Conservation (phyloP, 2,797 vertebrate species). For the Cynodonichthys magdalenae region DNA sequence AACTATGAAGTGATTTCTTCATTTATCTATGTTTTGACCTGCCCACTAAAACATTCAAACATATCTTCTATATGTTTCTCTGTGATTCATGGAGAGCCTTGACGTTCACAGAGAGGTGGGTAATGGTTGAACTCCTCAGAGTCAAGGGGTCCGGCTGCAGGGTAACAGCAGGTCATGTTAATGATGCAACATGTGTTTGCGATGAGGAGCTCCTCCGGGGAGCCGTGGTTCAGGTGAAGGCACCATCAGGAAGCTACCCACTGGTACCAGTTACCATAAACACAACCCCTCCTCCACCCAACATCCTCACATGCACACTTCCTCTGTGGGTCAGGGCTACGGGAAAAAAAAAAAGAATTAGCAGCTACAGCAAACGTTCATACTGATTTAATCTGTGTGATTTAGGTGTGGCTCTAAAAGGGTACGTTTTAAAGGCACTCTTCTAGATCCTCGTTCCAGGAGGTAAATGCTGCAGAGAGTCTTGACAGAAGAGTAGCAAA, state of each 20-base stretch:
- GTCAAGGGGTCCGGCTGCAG: conserved; percentile 53
- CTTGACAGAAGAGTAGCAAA: neutral
- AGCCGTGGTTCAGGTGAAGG: conserved; percentile 73
- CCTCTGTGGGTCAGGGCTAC: conserved; percentile 19
- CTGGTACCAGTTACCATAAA: conserved; percentile 76
- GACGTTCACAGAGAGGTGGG: neutral
- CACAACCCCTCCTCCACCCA: conserved; percentile 28
- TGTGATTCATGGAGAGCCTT: neutral
- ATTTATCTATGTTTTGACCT: neutral
- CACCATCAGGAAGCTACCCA: conserved; percentile 52
- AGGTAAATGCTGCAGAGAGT: neutral
- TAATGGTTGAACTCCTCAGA: conserved; percentile 48
- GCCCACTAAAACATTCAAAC: no score
- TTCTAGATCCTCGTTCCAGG: no score
- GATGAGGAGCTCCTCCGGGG: conserved; percentile 72
- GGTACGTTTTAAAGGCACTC: neutral
- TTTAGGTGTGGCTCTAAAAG: neutral
- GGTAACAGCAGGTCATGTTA: conserved; percentile 72
- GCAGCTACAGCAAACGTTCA: neutral
- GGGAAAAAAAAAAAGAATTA: conserved; percentile 16
- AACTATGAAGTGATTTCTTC: neutral
- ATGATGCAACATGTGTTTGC: conserved; percentile 84
- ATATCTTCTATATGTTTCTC: neutral
- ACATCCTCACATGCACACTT: conserved; percentile 37
- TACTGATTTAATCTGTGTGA: neutral